These are phyloP conservation scores for Bungarus multicinctus DNA, from an alignment of 2,113 vertebrate genomes.

Conservation along the genomic window DNA sequence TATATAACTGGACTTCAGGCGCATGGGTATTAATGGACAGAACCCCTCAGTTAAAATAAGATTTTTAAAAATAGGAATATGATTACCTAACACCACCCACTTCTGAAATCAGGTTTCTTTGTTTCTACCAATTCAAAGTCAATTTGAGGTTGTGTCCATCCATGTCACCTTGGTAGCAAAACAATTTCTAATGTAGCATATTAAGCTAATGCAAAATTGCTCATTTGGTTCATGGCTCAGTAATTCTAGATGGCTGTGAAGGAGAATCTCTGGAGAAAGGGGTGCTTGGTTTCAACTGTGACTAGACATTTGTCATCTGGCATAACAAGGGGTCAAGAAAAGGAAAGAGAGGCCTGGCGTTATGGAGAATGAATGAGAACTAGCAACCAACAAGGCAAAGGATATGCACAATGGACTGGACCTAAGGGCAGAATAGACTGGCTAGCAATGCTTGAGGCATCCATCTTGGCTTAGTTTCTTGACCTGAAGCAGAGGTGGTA, in stretches of 20 bases:
- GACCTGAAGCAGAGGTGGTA: too few species aligned
- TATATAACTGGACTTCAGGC: neutral
- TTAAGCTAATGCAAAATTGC: neutral
- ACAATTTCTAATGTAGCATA: neutral
- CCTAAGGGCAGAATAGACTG: neutral
- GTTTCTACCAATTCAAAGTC: neutral
- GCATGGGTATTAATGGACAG: too few species aligned
- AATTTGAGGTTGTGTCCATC: neutral
- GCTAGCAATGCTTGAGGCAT: neutral
- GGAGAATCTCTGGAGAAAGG: neutral
- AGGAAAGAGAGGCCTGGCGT: neutral
- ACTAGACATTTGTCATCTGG: neutral
- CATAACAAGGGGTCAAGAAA: neutral
- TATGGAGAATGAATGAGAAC: neutral
- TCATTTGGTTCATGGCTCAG: neutral
- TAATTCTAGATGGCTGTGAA: neutral
- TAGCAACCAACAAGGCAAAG: neutral
- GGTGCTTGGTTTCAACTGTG: neutral
- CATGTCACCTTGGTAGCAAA: neutral
- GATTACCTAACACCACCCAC: neutral
- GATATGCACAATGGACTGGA: neutral
- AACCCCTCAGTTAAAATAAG: neutral
- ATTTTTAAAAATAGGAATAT: neutral
- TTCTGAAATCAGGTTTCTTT: neutral
- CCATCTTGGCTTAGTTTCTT: neutral